phyloP scores from a whole-genome alignment of 1,140 invertebrate species.

The Drosophila simulans region DNA sequence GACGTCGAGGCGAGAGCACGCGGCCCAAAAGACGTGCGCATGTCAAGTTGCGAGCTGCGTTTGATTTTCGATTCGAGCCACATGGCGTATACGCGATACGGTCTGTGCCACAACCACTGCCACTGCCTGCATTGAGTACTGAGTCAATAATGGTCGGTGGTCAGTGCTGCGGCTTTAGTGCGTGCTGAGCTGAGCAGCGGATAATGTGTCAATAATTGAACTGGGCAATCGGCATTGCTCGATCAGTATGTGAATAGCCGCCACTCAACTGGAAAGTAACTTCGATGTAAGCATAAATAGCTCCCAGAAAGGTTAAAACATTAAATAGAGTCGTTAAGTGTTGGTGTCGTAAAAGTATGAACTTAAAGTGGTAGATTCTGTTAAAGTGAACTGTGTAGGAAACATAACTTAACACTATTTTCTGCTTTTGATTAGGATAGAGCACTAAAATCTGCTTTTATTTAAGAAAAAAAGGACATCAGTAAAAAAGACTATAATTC shows the following conservation, averaged over 20 bases:
- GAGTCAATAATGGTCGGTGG: slow-evolving; percentile 47
- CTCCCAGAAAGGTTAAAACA: not conserved
- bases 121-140: slow-evolving; percentile 33
- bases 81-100: slow-evolving; percentile 71
- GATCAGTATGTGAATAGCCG: slow-evolving; percentile 37
- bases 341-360: too few species aligned
- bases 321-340: too few species aligned
- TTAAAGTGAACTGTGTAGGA: too few species aligned
- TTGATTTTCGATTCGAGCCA: slow-evolving; percentile 29
- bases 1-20: slow-evolving; percentile 66
- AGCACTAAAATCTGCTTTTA: too few species aligned
- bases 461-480: too few species aligned
- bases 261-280: slow-evolving; percentile 11
- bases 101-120: not conserved
- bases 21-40: slow-evolving; percentile 51
- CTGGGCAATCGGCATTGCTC: slow-evolving; percentile 18
- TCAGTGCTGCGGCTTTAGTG: slow-evolving; percentile 27
- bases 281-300: slow-evolving; percentile 28
- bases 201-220: slow-evolving; percentile 47
- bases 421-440: too few species aligned
- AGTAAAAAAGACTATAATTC: too few species aligned
- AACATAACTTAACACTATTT: too few species aligned
- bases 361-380: too few species aligned
- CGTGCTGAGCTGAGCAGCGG: slow-evolving; percentile 12
- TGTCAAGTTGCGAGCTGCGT: slow-evolving; percentile 33